A percentile compares a stretch with the other conserved stretches of the same genome.
Conservation (phyloP, 2,797 vertebrate species). For the Intellagama lesueurii region DNA sequence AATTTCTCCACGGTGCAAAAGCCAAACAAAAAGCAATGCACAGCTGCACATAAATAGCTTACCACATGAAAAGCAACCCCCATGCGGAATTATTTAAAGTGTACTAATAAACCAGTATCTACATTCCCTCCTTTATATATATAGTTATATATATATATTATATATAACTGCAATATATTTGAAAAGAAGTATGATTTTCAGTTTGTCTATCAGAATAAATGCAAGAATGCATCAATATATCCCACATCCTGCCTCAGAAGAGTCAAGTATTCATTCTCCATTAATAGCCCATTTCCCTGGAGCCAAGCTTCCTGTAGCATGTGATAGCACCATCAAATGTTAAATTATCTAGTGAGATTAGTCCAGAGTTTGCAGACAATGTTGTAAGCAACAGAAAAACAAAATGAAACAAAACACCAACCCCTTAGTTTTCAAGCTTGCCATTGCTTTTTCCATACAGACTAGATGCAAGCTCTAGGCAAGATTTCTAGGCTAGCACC, state of each 20-base stretch:
- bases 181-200: constrained; percentile 4
- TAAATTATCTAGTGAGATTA: constrained; percentile 8
- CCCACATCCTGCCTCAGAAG: constrained; percentile 24
- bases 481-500: constrained; percentile 1
- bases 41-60: not conserved
- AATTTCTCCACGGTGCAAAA: not conserved
- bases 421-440: not conserved
- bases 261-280: constrained; percentile 31
- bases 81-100: constrained; percentile 9
- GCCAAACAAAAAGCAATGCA: too few species aligned
- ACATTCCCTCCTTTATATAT: not conserved
- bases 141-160: too few species aligned
- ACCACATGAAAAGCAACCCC: not conserved
- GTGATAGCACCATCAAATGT: constrained; percentile 29
- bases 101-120: not conserved
- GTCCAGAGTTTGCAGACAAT: not conserved
- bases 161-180: not conserved
- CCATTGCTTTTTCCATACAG: not conserved
- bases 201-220: constrained; percentile 9
- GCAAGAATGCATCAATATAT: constrained; percentile 19
- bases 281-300: constrained; percentile 12
- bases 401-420: not conserved
- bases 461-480: not conserved
- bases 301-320: constrained; percentile 26
- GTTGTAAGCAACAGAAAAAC: not conserved